phyloP scores from a whole-genome alignment of 2,113 vertebrate species.

The Lipophrys pholis region DNA sequence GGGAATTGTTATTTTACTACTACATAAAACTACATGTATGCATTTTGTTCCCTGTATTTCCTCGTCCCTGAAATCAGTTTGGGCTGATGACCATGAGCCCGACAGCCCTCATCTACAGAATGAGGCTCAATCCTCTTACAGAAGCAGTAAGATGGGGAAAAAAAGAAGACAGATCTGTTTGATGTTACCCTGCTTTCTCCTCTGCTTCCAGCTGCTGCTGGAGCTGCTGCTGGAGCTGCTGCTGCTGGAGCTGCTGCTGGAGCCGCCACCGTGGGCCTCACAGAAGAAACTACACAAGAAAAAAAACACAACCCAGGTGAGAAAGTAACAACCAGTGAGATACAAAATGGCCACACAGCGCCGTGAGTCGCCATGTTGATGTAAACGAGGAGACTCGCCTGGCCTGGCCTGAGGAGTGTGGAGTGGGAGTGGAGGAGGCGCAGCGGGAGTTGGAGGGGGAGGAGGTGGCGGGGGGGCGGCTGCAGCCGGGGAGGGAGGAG shows the following conservation, averaged over 20 bases:
- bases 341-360: background rate
- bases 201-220: slow-evolving; percentile 80
- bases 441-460: slow-evolving; percentile 76
- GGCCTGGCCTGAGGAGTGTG: slow-evolving; percentile 87
- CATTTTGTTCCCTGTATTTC: no score
- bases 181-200: slow-evolving; percentile 92
- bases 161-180: no score
- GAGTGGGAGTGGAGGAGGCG: slow-evolving; percentile 86
- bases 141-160: no score
- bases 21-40: no score
- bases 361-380: no score
- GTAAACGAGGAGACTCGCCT: slow-evolving; percentile 76
- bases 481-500: slow-evolving; percentile 81
- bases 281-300: slow-evolving; percentile 84
- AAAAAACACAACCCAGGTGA: no score
- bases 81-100: no score
- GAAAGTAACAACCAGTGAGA: background rate
- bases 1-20: no score
- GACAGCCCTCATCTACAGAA: no score
- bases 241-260: slow-evolving; percentile 55
- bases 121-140: no score
- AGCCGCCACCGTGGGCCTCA: slow-evolving; percentile 85
- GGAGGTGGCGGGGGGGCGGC: slow-evolving; percentile 68
- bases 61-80: no score
- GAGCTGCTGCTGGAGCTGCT: no score